These are phyloP conservation scores for Hippasteria phrygiana DNA, from an alignment of 53 echinoderm and acorn worm species.

Conservation along the genomic window DNA sequence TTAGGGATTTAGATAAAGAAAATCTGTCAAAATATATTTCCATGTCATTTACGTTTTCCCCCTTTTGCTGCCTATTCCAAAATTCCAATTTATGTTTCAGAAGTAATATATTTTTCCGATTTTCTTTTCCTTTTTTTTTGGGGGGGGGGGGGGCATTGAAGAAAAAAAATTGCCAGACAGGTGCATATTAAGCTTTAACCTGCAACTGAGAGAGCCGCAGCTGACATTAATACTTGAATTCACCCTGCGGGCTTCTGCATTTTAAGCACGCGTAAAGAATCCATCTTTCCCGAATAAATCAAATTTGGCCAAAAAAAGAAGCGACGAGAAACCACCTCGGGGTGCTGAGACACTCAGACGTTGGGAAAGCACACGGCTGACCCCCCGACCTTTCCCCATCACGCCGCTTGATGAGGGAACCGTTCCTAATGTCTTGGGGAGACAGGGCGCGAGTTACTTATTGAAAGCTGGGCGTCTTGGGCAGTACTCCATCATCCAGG, in stretches of 20 bases:
- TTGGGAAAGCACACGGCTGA: not conserved
- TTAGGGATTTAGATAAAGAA: too few species aligned
- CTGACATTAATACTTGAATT: not conserved
- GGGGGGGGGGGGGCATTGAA: too few species aligned
- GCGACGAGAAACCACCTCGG: not conserved
- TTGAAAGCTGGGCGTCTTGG: not conserved
- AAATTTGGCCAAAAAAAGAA: not conserved
- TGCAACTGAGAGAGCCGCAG: not conserved
- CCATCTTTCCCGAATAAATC: slow-evolving; percentile 24
- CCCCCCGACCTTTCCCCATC: slow-evolving; percentile 27
- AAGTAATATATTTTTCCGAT: too few species aligned
- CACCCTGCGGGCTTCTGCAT: not conserved
- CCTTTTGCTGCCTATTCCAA: too few species aligned
- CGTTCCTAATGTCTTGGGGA: not conserved
- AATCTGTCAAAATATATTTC: too few species aligned
- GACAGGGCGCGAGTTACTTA: not conserved
- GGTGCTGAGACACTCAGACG: not conserved
- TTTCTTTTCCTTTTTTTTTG: too few species aligned
- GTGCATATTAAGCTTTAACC: not conserved
- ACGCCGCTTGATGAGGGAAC: not conserved
- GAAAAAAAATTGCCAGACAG: not conserved
- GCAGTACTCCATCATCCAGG: not conserved
- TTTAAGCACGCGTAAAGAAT: not conserved
- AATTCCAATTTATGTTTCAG: too few species aligned
- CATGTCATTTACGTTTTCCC: too few species aligned